phyloP scores from a whole-genome alignment of 2,113 vertebrate genomes.

The Pedionomus torquatus region DNA sequence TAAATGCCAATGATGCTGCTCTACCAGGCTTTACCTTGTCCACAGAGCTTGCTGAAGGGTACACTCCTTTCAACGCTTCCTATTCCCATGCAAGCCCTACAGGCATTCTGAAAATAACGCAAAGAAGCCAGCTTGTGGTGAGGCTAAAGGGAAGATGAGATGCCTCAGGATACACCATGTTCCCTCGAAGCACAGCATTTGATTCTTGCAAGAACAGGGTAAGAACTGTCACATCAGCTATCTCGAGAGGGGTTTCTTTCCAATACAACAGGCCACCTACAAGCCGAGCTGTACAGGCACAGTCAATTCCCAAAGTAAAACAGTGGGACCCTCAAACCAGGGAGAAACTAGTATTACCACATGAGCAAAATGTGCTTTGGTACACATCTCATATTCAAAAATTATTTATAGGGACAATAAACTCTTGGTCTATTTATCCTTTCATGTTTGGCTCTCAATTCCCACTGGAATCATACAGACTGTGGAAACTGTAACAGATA shows the following conservation, averaged over 20 bases:
- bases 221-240: background rate
- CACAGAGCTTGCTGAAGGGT: background rate
- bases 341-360: background rate
- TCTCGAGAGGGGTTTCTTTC: background rate
- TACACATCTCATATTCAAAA: background rate
- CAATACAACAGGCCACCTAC: background rate
- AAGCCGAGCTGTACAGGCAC: background rate
- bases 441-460: background rate
- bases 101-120: background rate
- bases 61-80: background rate
- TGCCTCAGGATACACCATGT: background rate
- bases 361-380: background rate
- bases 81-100: background rate
- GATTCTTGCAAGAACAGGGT: background rate
- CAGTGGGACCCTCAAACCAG: background rate
- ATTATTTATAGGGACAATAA: background rate
- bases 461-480: background rate
- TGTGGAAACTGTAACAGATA: slow-evolving; percentile 20
- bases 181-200: background rate
- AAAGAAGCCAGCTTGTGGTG: background rate
- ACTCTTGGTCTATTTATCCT: background rate
- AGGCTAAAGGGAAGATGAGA: background rate
- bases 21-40: background rate
- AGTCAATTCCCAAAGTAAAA: background rate
- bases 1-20: background rate